phyloP scores from a whole-genome alignment of 92 coral and sea anemone genomes.

The Siderastrea radians region DNA sequence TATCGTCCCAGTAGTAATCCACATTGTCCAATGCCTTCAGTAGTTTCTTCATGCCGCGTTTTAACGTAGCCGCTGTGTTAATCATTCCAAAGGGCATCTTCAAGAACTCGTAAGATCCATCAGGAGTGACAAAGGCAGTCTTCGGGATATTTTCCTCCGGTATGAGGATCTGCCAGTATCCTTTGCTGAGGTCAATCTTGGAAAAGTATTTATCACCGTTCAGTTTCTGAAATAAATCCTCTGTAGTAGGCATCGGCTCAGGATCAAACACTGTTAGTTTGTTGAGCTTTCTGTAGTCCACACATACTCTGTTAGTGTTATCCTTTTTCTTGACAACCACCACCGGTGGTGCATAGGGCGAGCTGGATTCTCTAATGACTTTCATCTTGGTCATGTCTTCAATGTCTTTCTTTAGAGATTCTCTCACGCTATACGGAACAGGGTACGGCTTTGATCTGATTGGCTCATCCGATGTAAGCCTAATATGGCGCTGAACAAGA shows the following conservation, averaged over 20 bases:
- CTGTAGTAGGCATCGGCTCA: slow-evolving; percentile 44
- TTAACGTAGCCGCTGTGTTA: background rate
- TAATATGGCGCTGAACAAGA: too few species aligned
- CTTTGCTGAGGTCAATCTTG: slow-evolving; percentile 1
- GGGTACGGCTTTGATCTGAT: too few species aligned
- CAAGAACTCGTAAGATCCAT: slow-evolving; percentile 40
- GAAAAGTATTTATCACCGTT: slow-evolving; percentile 37
- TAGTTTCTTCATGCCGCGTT: too few species aligned
- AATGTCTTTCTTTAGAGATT: too few species aligned
- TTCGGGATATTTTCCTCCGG: slow-evolving; percentile 34
- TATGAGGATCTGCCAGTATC: slow-evolving; percentile 53
- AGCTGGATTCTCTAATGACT: slow-evolving; percentile 51
- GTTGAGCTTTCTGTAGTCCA: slow-evolving; percentile 61
- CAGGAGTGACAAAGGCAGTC: slow-evolving; percentile 52
- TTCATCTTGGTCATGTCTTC: slow-evolving; percentile 24
- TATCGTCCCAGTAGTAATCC: too few species aligned
- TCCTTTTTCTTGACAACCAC: slow-evolving; percentile 11
- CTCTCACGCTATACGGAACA: too few species aligned
- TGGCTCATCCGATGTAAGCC: too few species aligned
- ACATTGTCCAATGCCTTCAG: too few species aligned
- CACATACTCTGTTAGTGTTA: slow-evolving; percentile 52
- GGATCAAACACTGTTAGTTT: slow-evolving; percentile 63
- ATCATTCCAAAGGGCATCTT: slow-evolving; percentile 1
- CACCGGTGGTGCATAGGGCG: slow-evolving; percentile 63
- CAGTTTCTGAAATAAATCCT: slow-evolving; percentile 45